Base-by-base conservation (phyloP, 2,888 invertebrate species). In the Nymphalis urticae region DNA sequence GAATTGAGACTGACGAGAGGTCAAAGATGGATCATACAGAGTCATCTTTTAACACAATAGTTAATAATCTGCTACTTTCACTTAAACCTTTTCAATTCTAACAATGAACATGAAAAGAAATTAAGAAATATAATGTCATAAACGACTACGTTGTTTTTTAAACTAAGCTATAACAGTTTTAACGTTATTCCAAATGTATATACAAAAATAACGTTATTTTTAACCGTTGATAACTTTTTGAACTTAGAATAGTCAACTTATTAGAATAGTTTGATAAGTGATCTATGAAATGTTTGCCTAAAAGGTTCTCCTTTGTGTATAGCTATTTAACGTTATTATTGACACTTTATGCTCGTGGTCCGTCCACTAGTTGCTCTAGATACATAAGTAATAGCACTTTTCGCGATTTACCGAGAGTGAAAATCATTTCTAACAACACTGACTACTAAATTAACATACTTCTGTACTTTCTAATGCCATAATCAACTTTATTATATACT, bases 341-440 rank as follows among this genome's bases (percentile, higher is more conserved):
- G 65, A 64, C 68, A 68, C 65, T 66, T 6, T 66, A 65, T 48
- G n/a, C 54, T 50, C 21, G 48, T 48, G 53, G 19, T 53, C 24
- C 56, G 58, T 64, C 61, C 21, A 63, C 65, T 51, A 19, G 73
- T 65, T 80, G 85, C 82, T 86, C 88, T 79, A 79, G 84, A 87
- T 88, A 79, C 87, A 86, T 83, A 74, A 70, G 73, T 83, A 85
- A 85, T 85, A 70, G 75, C 64, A 71, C 70, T 82, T 82, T 85
- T 88, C 82, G 82, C 87, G 76, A 79, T 82, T 81, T 79, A 78
- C 79, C 64, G 83, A 84, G 77, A 86, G 85, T 81, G 83, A 84
- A 84, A 85, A 82, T 80, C 75, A 81, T 83, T 81, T 83, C 81
- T 80, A 82, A 80, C 76, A 79, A 82, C 81, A 81, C 77, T 79